Percentiles rank a stretch among this genome's conserved stretches.
Evolutionary conservation across 2,797 vertebrate genomes (phyloP).

Genomic region (Spinus olivaceus): DNA sequence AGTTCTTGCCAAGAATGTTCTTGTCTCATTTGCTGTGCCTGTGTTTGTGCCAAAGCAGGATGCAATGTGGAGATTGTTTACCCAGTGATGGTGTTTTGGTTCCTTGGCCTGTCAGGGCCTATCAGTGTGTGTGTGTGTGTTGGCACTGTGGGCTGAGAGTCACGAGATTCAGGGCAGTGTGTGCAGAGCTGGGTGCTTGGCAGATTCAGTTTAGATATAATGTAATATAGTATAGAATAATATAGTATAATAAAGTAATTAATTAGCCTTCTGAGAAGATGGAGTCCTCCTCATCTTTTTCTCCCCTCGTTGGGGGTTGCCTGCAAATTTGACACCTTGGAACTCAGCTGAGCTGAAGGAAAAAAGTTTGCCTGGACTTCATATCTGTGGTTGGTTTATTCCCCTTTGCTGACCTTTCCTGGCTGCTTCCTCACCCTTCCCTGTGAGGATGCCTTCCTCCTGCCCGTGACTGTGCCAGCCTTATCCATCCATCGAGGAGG

Average conservation of each 20-base stretch:
- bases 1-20: not conserved
- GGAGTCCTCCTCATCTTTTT: not conserved
- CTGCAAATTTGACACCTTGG: fast-evolving
- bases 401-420: not conserved
- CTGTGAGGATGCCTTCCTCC: not conserved
- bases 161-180: too few relatives aligned
- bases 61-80: not conserved
- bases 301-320: not conserved
- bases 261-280: not conserved
- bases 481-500: not conserved
- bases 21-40: not conserved
- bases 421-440: not conserved
- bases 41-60: not conserved
- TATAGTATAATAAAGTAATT: not conserved
- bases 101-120: not conserved
- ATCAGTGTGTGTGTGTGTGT: too few relatives aligned
- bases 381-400: not conserved
- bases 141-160: not conserved
- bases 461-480: not conserved
- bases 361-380: not conserved
- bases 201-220: not conserved
- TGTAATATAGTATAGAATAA: not conserved
- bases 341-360: not conserved
- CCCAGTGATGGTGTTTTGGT: not conserved
- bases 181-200: too few relatives aligned